A percentile compares a stretch with the other conserved stretches of the same genome.
Evolutionary conservation across 2,797 vertebrate genomes (phyloP).

Genomic region (Eospalax fontanierii): DNA sequence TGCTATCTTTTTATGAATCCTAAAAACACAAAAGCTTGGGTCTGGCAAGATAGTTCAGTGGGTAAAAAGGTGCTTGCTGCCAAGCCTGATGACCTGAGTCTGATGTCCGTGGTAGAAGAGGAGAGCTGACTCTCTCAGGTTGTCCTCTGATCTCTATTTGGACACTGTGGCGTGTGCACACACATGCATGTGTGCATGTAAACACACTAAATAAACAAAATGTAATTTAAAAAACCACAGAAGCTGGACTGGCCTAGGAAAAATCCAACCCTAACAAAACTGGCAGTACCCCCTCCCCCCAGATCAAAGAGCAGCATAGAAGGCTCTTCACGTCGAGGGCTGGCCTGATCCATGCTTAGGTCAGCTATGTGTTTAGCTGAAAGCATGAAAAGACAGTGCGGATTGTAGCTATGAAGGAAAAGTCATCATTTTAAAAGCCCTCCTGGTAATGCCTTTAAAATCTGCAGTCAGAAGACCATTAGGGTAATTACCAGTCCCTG

Average conservation of each 20-base stretch:
- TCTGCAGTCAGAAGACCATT: conserved; percentile 67
- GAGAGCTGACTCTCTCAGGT: neutral
- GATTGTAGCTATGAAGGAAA: neutral
- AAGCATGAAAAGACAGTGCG: neutral
- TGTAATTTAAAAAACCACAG: neutral
- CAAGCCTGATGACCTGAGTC: neutral
- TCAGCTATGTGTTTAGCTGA: neutral
- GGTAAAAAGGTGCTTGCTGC: neutral
- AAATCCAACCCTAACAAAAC: neutral
- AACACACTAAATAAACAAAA: neutral
- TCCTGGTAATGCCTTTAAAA: conserved; percentile 66
- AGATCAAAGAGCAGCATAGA: accelerated
- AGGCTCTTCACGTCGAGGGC: neutral
- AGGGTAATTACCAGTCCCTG: conserved; percentile 54
- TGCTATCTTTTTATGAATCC: neutral
- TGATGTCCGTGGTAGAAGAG: accelerated
- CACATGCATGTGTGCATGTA: neutral
- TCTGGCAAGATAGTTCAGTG: neutral
- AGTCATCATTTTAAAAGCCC: conserved; percentile 70
- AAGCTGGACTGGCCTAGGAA: neutral
- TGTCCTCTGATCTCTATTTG: neutral
- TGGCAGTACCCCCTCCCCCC: neutral
- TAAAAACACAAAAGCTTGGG: neutral
- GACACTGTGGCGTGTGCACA: too few relatives aligned
- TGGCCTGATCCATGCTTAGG: neutral